Conservation (phyloP, 2,888 invertebrate genomes). For the Tinea semifulvella region DNA sequence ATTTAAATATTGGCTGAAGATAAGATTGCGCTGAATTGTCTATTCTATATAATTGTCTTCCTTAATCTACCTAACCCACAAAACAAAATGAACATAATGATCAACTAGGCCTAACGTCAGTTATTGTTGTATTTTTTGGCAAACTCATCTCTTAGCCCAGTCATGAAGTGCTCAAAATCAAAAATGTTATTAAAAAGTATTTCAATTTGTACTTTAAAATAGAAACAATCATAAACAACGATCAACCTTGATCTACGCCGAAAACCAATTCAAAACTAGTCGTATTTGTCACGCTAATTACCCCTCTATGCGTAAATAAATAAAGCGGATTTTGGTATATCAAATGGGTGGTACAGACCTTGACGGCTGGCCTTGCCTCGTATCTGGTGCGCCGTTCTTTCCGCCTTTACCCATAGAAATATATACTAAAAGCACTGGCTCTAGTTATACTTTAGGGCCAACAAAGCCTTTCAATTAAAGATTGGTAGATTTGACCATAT, state of each 20-base stretch:
- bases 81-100: no score
- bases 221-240: not conserved
- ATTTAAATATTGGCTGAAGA: no score
- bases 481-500: no score
- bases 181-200: not conserved
- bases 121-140: no score
- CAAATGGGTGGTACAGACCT: constrained; percentile 39
- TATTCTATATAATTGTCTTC: no score
- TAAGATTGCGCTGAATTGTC: no score
- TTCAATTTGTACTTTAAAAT: not conserved
- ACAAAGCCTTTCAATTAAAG: no score
- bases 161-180: not conserved
- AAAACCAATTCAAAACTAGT: constrained; percentile 57
- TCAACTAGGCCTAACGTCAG: no score
- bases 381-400: constrained; percentile 59
- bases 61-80: no score
- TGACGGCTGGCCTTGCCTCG: constrained; percentile 52
- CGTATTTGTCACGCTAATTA: constrained; percentile 26
- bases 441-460: no score
- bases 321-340: constrained; percentile 27
- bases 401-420: constrained; percentile 55
- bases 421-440: no score
- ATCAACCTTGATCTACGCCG: constrained; percentile 59
- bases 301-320: constrained; percentile 26
- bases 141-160: no score